Evolutionary conservation across 2,113 vertebrate species (phyloP), one percentile per base, ranked within the genome.

Genomic region (Paramormyrops kingsleyae): DNA sequence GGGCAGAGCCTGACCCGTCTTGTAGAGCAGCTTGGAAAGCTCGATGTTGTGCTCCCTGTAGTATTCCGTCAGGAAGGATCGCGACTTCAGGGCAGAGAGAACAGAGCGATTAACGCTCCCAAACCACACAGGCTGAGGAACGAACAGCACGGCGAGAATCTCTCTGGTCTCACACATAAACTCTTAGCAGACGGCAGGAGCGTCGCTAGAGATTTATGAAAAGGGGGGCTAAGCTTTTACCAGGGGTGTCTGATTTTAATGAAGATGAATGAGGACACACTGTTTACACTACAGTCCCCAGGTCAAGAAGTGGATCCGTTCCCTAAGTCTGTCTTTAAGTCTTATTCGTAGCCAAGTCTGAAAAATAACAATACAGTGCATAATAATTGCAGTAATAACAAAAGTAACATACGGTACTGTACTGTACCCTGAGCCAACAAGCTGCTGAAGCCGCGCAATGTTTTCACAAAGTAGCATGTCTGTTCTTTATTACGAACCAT

Each of bases 1-100:
- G 90, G 97, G 97, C 91, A 98, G 91, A 0, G 97, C 96, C 95
- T 98, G 97, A 90, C 97, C 97, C 95, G 97, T 97, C 92, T 97
- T 97, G 92, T 98, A 97, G 84, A 98, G 97, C 85, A 98, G 95
- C 95, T 98, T 98, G 92, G 97, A 98, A 42, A 98, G 96, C 93
- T 98, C 97, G 0, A 98, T 95, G 92, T 97, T 98, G 92, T 97
- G 96, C 94, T 98, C 97, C 93, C 96, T 95, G 94, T 97, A 98
- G 94, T 98, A 97, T 91, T 97, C 97, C 92, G 94, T 94, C 92
- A 98, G 95, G 94, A 97, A 97, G 91, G 94, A 90, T 49, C 96
- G 95, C 0, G 97, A 97, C 97, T 98, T 94, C 77, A 15, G 87
- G 90, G 50, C 80, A 74, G 59, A 35, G 47, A 47, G 50, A 83